Percentiles rank a stretch among this genome's conserved stretches.
Conservation (phyloP, 1,140 invertebrate genomes). For the Muscidifurax raptorellus region DNA sequence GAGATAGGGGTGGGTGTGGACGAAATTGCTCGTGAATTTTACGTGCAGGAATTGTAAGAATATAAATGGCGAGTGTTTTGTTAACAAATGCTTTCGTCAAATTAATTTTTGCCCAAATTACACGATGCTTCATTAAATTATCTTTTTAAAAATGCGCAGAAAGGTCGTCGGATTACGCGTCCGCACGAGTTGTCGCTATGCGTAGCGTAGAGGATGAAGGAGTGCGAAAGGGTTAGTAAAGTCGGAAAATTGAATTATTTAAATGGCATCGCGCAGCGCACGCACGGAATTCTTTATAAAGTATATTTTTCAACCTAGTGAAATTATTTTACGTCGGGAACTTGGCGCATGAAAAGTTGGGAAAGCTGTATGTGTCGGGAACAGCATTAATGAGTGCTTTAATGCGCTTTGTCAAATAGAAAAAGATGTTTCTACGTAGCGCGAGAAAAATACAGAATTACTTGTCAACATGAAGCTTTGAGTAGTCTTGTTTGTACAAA, state of each 20-base stretch:
- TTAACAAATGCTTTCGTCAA: neutral
- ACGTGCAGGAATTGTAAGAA: neutral
- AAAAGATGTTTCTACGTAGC: neutral
- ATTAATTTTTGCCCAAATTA: neutral
- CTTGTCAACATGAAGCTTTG: no score
- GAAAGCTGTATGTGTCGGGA: neutral
- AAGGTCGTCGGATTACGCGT: neutral
- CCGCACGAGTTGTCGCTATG: neutral
- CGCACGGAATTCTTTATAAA: slow-evolving; percentile 19
- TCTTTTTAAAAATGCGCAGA: neutral
- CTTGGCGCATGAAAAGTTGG: neutral
- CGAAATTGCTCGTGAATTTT: neutral
- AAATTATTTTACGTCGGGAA: slow-evolving; percentile 20
- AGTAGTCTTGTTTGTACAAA: no score
- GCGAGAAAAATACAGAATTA: neutral
- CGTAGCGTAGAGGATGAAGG: neutral
- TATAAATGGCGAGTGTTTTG: neutral
- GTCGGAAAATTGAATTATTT: slow-evolving; percentile 35
- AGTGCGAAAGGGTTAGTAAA: neutral
- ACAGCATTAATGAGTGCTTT: neutral
- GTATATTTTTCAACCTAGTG: neutral
- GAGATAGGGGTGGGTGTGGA: neutral
- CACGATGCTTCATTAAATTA: neutral
- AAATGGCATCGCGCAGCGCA: slow-evolving; percentile 4
- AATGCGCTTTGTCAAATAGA: neutral